Evolutionary conservation across 2,113 vertebrate species (phyloP).

Genomic region (Limanda limanda): DNA sequence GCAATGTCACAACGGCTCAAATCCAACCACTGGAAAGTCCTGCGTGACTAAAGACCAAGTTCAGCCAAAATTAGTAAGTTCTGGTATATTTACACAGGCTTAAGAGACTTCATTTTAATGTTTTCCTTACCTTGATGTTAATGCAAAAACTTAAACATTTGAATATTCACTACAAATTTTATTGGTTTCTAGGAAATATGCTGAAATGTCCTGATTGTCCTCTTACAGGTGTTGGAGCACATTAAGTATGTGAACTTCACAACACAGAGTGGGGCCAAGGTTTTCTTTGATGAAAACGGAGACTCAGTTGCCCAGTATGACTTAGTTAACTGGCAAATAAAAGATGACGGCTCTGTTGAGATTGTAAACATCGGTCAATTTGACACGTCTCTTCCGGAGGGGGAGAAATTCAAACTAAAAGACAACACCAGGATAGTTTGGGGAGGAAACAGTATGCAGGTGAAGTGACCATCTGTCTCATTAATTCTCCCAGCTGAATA

Average conservation of each 20-base stretch:
- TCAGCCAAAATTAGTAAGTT: constrained; percentile 60
- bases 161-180: neutral
- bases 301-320: constrained; percentile 79
- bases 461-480: constrained; percentile 2
- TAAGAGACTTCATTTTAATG: no score
- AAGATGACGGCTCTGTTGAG: constrained; percentile 59
- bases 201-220: neutral
- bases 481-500: neutral
- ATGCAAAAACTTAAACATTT: neutral
- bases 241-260: constrained; percentile 74
- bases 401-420: constrained; percentile 54
- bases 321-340: constrained; percentile 80
- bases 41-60: constrained; percentile 65
- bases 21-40: constrained; percentile 66
- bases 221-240: constrained; percentile 74
- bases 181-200: neutral
- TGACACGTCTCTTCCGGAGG: constrained; percentile 64
- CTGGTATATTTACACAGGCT: neutral
- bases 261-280: constrained; percentile 63
- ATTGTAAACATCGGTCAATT: constrained; percentile 71
- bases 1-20: constrained; percentile 66
- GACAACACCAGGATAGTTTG: constrained; percentile 60
- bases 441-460: constrained; percentile 60
- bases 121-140: neutral
- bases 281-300: constrained; percentile 80